Evolutionary conservation across 2,797 vertebrate genomes (phyloP).

Genomic region (Discoglossus pictus): DNA sequence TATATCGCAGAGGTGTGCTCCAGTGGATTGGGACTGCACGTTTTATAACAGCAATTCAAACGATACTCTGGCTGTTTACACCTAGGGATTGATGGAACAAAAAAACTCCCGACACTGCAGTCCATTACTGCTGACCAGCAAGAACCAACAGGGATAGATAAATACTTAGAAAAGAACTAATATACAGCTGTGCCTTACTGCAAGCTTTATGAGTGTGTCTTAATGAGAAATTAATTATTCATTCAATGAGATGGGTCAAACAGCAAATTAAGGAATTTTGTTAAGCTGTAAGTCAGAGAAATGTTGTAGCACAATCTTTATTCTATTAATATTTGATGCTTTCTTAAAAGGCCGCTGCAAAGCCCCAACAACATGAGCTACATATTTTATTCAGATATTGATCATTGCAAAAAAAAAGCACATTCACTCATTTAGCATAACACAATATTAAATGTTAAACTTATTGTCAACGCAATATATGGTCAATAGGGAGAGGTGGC

Average conservation of each 20-base stretch:
- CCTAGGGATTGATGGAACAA: slow-evolving; percentile 1
- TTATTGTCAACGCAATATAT: too few species aligned
- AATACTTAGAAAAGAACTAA: neutral
- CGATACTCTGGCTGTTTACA: slow-evolving; percentile 3
- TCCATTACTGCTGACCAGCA: slow-evolving; percentile 12
- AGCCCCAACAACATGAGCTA: too few species aligned
- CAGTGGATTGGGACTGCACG: neutral
- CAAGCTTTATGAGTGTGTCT: neutral
- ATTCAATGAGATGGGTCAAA: slow-evolving; percentile 7
- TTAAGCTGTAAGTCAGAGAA: too few species aligned
- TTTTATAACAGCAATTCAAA: slow-evolving; percentile 15
- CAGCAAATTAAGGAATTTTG: slow-evolving; percentile 16
- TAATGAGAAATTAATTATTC: slow-evolving; percentile 46
- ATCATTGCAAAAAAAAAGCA: too few species aligned
- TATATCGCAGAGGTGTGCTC: slow-evolving; percentile 8
- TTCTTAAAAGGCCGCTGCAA: too few species aligned
- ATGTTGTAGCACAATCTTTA: too few species aligned
- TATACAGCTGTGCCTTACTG: neutral
- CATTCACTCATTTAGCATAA: too few species aligned
- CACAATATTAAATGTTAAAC: too few species aligned
- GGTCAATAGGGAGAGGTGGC: too few species aligned
- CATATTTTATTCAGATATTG: too few species aligned
- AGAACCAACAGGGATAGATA: neutral
- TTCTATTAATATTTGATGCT: neutral
- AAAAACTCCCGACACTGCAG: neutral